Evolutionary conservation across 53 echinoderm and acorn worm genomes (phyloP), one percentile per base, ranked within the genome.

Genomic region (Zoroaster sp.): DNA sequence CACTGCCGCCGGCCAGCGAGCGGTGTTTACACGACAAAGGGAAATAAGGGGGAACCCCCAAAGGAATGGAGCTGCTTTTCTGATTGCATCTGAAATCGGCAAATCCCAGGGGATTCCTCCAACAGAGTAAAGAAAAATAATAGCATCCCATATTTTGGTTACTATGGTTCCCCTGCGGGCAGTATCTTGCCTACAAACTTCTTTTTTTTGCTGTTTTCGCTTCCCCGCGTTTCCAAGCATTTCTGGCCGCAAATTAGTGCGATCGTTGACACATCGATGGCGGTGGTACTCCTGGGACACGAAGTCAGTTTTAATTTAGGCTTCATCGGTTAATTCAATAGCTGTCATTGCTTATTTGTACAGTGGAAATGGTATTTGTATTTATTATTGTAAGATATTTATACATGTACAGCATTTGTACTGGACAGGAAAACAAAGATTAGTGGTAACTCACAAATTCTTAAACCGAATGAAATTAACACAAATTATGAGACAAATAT

Each of bases 21-120:
- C 67, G 43, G 82, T 82, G 82, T 82, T 82, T 82, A 68, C 82
- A 82, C 82, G 82, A 82, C 82, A 82, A 82, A 82, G 82, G 68
- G 67, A 59, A 42, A 82, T 82, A 82, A 31, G 45, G 68, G 44
- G 82, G 15, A 15, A 1, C 42, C 66, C 68, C 34, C 63, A 1
- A 0, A 65, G 82, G 45, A 44, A 33, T 65, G 4, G 28, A 34
- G 31, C 42, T 66, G 67, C 82, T 82, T 40, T 66, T 40, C 42
- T 82, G 82, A 82, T 67, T 82, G 82, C 82, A 67, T 82, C 67
- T 28, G 44, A 80, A 82, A 82, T 82, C 68, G 82, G 82, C 67
- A 66, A 82, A 82, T 68, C 82, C 45, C 82, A 4, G 23, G 82
- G 42, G 82, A 82, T 42, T 40, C 14, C 44, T n/a, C 18, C 23